Evolutionary conservation across 2,113 vertebrate genomes (phyloP).

Genomic region (Stigmatopora nigra): DNA sequence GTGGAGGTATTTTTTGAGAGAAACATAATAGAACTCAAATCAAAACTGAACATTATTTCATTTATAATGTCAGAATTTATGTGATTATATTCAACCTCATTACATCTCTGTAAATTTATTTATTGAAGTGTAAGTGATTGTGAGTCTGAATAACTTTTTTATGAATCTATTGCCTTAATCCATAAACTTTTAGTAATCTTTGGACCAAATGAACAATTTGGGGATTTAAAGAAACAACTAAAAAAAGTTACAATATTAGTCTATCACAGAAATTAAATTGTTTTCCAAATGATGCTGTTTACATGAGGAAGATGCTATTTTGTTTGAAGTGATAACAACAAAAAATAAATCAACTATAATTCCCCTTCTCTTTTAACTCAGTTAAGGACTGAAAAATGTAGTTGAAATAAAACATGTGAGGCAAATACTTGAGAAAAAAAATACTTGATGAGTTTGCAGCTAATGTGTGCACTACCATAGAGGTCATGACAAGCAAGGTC

Average conservation of each 20-base stretch:
- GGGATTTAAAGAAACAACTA: not conserved
- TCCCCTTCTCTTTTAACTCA: not conserved
- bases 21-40: not conserved
- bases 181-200: not conserved
- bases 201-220: not conserved
- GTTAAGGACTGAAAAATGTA: not conserved
- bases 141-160: not conserved
- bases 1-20: not conserved
- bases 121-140: not conserved
- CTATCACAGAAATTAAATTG: not conserved
- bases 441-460: not conserved
- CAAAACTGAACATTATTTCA: not conserved
- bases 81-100: not conserved
- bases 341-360: not conserved
- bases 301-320: not conserved
- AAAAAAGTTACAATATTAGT: not conserved
- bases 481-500: constrained; percentile 13
- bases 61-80: not conserved
- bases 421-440: constrained; percentile 12
- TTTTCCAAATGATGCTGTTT: not conserved
- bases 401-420: not conserved
- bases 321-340: not conserved
- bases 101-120: not conserved
- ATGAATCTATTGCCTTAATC: too few species aligned
- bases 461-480: not conserved